Evolutionary conservation across 2,113 vertebrate genomes (phyloP).

Genomic region (Pterocles burchelli): DNA sequence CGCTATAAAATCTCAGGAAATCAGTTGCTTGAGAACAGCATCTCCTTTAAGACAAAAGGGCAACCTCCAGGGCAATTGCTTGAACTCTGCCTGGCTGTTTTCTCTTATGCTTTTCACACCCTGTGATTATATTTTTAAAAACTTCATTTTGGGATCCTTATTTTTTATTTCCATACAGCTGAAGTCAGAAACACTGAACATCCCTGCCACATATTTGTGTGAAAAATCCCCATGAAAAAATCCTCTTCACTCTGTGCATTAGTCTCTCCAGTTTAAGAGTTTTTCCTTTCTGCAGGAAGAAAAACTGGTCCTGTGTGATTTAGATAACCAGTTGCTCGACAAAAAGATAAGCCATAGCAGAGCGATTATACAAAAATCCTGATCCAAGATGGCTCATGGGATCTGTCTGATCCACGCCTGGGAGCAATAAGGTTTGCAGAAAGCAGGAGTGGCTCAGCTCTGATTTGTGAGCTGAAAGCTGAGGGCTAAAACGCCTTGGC

Average conservation of each 20-base stretch:
- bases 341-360: slow-evolving; percentile 1
- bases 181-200: not conserved
- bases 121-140: not conserved
- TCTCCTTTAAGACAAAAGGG: not conserved
- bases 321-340: not conserved
- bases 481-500: not conserved
- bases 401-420: not conserved
- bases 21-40: not conserved
- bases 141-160: not conserved
- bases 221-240: not conserved
- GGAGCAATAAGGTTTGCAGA: not conserved
- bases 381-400: not conserved
- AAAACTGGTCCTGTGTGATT: not conserved
- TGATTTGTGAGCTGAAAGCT: not conserved
- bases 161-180: not conserved
- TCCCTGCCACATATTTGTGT: not conserved
- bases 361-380: not conserved
- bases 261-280: not conserved
- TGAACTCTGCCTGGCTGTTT: not conserved
- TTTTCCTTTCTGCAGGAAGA: not conserved
- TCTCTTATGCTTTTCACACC: not conserved
- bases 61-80: not conserved
- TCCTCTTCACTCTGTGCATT: not conserved
- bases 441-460: not conserved
- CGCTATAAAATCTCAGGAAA: not conserved